These are phyloP conservation scores for Nemopilema nomurai DNA, from an alignment of 30 jellyfish, hydroid and myxozoan species.

Conservation along the genomic window DNA sequence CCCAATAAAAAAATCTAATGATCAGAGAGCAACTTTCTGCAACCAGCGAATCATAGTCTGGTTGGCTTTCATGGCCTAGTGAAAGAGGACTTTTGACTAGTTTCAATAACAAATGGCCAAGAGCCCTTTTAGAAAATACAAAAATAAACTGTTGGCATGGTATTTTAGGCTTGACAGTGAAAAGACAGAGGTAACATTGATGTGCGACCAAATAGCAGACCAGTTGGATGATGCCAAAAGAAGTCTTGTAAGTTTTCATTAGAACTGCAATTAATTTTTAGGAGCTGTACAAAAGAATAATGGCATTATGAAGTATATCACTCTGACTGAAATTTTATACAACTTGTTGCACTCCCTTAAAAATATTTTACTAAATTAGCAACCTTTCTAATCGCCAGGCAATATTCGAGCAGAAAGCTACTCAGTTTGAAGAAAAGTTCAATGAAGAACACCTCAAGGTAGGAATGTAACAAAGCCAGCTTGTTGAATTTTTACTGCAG, in stretches of 20 bases:
- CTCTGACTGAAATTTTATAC: too few species aligned
- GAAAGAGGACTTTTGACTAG: too few species aligned
- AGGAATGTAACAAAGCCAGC: too few species aligned
- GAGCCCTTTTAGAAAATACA: too few species aligned
- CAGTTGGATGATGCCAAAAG: conserved; percentile 49
- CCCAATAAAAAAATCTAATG: too few species aligned
- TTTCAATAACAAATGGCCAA: too few species aligned
- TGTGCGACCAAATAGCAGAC: conserved; percentile 56
- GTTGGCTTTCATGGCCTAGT: too few species aligned
- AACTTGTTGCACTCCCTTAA: neutral
- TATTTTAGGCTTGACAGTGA: conserved; percentile 69
- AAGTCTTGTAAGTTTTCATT: conserved; percentile 26
- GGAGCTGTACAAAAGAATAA: neutral
- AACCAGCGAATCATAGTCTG: too few species aligned
- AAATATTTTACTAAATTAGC: too few species aligned
- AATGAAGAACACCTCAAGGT: conserved; percentile 65
- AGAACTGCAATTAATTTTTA: neutral
- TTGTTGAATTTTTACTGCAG: neutral
- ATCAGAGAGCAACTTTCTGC: too few species aligned
- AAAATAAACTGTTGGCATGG: too few species aligned
- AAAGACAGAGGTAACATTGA: conserved; percentile 65
- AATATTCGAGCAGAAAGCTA: conserved; percentile 47
- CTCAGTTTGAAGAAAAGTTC: conserved; percentile 51
- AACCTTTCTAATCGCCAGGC: conserved; percentile 32
- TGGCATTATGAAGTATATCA: too few species aligned